Conservation (phyloP, 2,113 vertebrate species). For the Phainopepla nitens region DNA sequence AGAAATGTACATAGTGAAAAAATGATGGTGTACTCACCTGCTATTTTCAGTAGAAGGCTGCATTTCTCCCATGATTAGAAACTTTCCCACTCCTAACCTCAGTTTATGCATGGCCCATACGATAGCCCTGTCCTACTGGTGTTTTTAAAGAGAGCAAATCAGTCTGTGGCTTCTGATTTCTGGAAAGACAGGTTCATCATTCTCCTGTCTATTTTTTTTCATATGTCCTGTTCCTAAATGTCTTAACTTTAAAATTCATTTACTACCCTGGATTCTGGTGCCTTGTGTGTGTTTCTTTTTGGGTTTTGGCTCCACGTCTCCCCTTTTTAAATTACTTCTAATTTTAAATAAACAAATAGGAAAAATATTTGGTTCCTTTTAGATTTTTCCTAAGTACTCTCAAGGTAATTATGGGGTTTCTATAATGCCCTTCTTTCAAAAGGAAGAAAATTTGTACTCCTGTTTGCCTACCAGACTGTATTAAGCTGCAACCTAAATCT, state of each 20-base stretch:
- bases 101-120: not conserved
- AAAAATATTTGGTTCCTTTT: not conserved
- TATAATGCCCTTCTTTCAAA: not conserved
- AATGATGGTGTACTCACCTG: not conserved
- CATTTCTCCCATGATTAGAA: not conserved
- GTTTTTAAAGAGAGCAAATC: not conserved
- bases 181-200: not conserved
- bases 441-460: not conserved
- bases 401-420: not conserved
- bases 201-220: not conserved
- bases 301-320: accelerated
- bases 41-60: not conserved
- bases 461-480: not conserved
- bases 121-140: not conserved
- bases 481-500: not conserved
- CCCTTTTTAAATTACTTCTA: not conserved
- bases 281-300: not conserved
- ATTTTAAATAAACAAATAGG: not conserved
- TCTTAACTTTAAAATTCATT: not conserved
- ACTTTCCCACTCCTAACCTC: not conserved
- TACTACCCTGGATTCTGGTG: not conserved
- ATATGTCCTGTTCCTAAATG: not conserved
- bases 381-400: not conserved
- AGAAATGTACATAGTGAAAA: not conserved
- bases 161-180: not conserved